Conservation (phyloP, 2,113 vertebrate species). For the Perca flavescens region DNA sequence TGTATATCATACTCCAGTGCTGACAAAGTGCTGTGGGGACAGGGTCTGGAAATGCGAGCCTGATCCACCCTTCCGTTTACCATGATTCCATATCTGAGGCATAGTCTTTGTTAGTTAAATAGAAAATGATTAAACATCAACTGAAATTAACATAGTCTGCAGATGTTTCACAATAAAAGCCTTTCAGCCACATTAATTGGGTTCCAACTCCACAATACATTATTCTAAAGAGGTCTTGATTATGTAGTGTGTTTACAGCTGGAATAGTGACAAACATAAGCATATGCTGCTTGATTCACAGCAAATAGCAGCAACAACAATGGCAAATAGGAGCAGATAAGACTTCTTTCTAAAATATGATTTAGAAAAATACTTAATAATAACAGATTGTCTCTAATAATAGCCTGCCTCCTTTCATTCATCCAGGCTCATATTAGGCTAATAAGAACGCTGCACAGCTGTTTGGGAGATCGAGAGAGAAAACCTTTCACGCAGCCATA, state of each 20-base stretch:
- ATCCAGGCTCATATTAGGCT: background rate
- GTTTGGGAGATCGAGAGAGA: background rate
- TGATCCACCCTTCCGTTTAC: too few relatives aligned
- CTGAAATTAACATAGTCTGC: background rate
- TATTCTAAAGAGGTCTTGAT: background rate
- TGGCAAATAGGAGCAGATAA: background rate
- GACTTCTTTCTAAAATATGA: background rate
- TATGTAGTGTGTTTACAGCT: background rate
- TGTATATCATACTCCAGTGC: too few relatives aligned
- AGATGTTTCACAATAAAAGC: background rate
- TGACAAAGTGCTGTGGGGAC: too few relatives aligned
- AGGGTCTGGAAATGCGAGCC: too few relatives aligned
- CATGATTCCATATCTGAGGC: background rate
- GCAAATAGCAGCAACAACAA: background rate
- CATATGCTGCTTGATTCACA: too few relatives aligned
- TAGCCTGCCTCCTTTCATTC: background rate
- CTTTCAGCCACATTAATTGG: too few relatives aligned
- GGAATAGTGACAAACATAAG: background rate
- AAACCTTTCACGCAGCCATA: conserved; percentile 5
- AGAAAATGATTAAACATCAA: background rate
- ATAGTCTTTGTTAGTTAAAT: background rate
- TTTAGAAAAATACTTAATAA: background rate
- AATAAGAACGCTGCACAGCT: background rate
- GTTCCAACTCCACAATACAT: background rate
- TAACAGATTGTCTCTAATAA: background rate